Conservation (phyloP, 2,113 vertebrate genomes). For the Nerophis ophidion region DNA sequence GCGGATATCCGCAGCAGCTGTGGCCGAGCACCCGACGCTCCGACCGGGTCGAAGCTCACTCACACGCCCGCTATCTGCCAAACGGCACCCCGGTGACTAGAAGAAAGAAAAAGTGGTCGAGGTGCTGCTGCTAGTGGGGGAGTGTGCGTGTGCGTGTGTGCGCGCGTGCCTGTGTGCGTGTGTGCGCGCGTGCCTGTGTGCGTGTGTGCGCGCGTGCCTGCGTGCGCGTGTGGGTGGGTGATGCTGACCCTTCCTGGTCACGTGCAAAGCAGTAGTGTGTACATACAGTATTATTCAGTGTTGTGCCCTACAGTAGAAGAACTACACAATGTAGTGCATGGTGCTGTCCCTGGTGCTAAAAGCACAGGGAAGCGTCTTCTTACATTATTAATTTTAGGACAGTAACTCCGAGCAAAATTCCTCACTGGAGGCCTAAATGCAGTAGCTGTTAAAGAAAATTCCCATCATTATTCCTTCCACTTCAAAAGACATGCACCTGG, state of each 20-base stretch:
- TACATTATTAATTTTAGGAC: background rate
- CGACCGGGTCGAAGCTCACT: conserved; percentile 34
- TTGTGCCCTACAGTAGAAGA: background rate
- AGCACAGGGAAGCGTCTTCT: background rate
- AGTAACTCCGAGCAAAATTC: background rate
- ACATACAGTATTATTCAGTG: conserved; percentile 8
- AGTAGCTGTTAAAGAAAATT: no score
- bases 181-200: conserved; percentile 6
- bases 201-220: conserved; percentile 8
- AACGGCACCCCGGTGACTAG: conserved; percentile 36
- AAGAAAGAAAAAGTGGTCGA: conserved; percentile 36
- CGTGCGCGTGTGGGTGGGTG: conserved; percentile 29
- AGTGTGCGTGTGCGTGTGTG: conserved; percentile 13
- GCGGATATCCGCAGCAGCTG: conserved; percentile 52
- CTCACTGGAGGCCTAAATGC: no score
- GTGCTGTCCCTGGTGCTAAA: conserved; percentile 71
- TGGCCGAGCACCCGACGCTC: conserved; percentile 51
- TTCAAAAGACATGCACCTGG: no score
- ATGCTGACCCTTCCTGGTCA: conserved; percentile 54
- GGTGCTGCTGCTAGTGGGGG: conserved; percentile 30
- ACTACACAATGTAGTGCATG: conserved; percentile 20
- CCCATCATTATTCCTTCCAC: no score
- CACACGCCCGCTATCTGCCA: conserved; percentile 15
- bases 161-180: background rate
- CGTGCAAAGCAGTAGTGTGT: conserved; percentile 36